Evolutionary conservation across 2,888 invertebrate genomes (phyloP), one percentile per base, ranked within the genome.

Genomic region (Globia sparganii): DNA sequence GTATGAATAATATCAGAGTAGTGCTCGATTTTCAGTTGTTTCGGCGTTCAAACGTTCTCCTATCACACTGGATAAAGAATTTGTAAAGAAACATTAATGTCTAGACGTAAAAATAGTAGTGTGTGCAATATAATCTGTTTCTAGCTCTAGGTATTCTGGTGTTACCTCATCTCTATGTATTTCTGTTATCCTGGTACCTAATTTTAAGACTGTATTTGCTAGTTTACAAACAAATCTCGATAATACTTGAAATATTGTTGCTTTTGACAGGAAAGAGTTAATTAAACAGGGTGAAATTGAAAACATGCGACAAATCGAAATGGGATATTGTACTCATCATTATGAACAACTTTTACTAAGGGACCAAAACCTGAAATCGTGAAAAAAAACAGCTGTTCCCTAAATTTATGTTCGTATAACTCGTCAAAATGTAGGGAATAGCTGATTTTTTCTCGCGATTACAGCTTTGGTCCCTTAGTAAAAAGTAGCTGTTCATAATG

Each of bases 111-210:
- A 34, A 75, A 61, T 84, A 66, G n/a, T 84, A 84, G 62, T 80
- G 77, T 77, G 85, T 87, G 81, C 76, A 74, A 81, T 87, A 78
- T 78, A 61, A 61, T 80, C 78, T 85, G 31, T 72, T 73, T 80
- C 70, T 86, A 86, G 73, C 62, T 77, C 25, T 40, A 62, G 59
- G 64, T 81, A 85, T 76, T 76, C 81, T 74, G 49, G 2, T 62
- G 40, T 74, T 68, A 74, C 11, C 53, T 62, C 6, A 37, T 49
- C 37, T 53, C 53, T 65, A 40, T n/a, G 21, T 73, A 61, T 31
- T 72, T n/a, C 34, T 40, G 37, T 28, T 72, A 40, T 37, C 49
- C 46, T 49, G 11, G 15, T 58, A 68, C 18, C 1, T 59, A 61
- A 9, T 59, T 59, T 31, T 21, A 59, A 31, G 1, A 9, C 9